Conservation (phyloP, 2,113 vertebrate genomes). For the Romanogobio albipinnatus region DNA sequence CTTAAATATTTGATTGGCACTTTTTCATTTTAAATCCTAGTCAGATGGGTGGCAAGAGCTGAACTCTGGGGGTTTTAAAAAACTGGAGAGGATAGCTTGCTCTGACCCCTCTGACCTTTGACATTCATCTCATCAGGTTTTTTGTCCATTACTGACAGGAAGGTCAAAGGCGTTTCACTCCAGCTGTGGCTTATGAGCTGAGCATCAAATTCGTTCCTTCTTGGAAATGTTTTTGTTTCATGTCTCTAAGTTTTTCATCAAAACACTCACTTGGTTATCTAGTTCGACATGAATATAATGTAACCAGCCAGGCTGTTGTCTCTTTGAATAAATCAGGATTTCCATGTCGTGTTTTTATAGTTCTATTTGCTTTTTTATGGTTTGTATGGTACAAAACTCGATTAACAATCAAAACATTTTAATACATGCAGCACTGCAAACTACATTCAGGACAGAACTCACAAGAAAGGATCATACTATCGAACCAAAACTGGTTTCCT, state of each 20-base stretch:
- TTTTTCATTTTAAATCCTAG: neutral
- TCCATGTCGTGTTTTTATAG: neutral
- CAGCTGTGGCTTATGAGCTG: neutral
- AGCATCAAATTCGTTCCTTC: neutral
- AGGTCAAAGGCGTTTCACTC: constrained; percentile 19
- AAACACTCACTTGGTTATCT: constrained; percentile 19
- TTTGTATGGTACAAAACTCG: neutral
- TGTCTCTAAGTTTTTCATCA: constrained; percentile 9
- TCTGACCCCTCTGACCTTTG: constrained; percentile 10
- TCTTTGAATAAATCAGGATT: constrained; percentile 8
- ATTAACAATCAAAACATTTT: constrained; percentile 9
- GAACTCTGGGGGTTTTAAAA: neutral
- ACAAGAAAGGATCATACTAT: neutral
- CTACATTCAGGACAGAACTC: neutral
- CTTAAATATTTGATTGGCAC: neutral
- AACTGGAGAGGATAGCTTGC: neutral
- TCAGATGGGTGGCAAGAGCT: neutral
- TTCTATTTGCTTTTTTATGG: neutral
- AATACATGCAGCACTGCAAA: neutral
- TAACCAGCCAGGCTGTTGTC: constrained; percentile 28
- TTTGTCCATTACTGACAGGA: constrained; percentile 30
- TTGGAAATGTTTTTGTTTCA: neutral
- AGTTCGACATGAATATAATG: constrained; percentile 12
- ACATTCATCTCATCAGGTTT: constrained; percentile 17
- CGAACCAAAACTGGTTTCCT: neutral